Evolutionary conservation across 2,113 vertebrate species (phyloP), one percentile per base, ranked within the genome.

Genomic region (Mirza zaza): DNA sequence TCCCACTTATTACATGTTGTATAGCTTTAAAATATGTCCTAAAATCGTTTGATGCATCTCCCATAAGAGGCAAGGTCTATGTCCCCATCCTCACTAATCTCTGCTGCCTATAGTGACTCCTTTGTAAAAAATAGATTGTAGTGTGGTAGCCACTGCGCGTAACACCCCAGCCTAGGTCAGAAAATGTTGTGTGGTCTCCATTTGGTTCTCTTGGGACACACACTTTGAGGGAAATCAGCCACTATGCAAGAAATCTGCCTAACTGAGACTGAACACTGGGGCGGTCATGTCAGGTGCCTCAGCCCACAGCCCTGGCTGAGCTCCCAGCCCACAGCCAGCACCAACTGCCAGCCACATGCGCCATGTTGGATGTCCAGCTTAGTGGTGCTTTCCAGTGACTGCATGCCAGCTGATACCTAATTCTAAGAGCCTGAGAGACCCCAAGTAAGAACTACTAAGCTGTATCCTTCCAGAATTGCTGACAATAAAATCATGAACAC

Each of bases 271-370:
- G 48, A 85, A 6, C 25, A 25, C 45, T 39, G 27, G 6, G 21
- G 1, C 75, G 5, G 50, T 42, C 32, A 27, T 1, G 0, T 3
- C 25, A 81, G 48, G 18, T 5, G 13, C 5, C 21, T 21, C 23
- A 50, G 39, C 39, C 32, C 21, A 52, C 2, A 61, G 39, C 10
- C 73, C 15, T 10, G 6, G 9, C 39, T 73, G 23, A 73, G 42
- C 29, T 71, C 32, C 8, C 27, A 48, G 32, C 27, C n/a, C 2
- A 79, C 4, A 70, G 39, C 5, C 12, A 14, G 45, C 36, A 52
- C 70, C 29, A 14, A 6, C 6, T 34, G 13, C 18, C 50, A 27
- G 25, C 15, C 55, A 42, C 4, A 2, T 8, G 7, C 6, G 12
- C 20, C 32, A 27, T 15, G 2, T 57, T 65, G 59, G n/a, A 63